Percentiles rank a stretch among this genome's conserved stretches.
Evolutionary conservation across 2,113 vertebrate genomes (phyloP).

Genomic region (Onychostruthus taczanowskii): DNA sequence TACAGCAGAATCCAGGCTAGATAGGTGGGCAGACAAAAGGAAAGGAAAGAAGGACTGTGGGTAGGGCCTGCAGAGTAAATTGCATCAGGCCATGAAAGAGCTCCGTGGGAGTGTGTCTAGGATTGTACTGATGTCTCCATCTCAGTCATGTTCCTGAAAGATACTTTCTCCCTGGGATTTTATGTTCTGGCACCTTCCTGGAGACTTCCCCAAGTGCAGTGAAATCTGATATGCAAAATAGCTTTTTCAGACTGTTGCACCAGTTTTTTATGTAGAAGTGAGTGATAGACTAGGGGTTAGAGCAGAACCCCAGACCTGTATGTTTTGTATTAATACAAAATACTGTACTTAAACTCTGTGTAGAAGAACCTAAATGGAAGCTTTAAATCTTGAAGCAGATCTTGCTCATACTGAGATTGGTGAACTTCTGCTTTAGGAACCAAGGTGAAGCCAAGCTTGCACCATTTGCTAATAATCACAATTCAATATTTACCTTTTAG

Average conservation of each 20-base stretch:
- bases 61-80: not conserved
- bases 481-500: not conserved
- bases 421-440: not conserved
- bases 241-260: not conserved
- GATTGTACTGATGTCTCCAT: not conserved
- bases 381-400: not conserved
- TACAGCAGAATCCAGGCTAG: not conserved
- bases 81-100: not conserved
- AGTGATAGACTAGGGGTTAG: not conserved
- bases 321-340: not conserved
- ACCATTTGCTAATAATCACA: not conserved
- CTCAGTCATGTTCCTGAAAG: not conserved
- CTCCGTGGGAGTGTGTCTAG: not conserved
- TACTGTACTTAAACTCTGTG: not conserved
- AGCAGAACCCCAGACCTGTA: not conserved
- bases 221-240: not conserved
- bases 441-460: not conserved
- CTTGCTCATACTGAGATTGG: not conserved
- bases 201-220: not conserved
- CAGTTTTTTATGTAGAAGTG: not conserved
- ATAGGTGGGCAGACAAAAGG: constrained; percentile 37
- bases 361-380: not conserved
- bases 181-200: not conserved
- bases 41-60: not conserved
- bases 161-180: not conserved